These are phyloP conservation scores for Brachypteracias leptosomus DNA, from an alignment of 2,113 vertebrate genomes.

Conservation along the genomic window DNA sequence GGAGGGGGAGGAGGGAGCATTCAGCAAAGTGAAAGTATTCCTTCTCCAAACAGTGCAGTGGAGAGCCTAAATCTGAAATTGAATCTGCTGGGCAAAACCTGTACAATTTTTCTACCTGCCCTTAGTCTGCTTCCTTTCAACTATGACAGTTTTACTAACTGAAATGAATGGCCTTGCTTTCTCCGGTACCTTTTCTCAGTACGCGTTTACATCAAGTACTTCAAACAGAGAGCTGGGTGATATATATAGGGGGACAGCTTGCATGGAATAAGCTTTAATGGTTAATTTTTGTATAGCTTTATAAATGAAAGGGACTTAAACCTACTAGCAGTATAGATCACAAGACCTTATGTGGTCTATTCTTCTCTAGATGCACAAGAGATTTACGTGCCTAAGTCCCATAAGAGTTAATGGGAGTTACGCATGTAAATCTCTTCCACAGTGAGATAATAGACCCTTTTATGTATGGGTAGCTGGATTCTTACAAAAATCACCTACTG, in stretches of 20 bases:
- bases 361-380: conserved; percentile 53
- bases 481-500: conserved; percentile 58
- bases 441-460: conserved; percentile 62
- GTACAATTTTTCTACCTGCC: conserved; percentile 73
- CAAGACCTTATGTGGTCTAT: conserved; percentile 37
- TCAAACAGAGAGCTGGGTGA: conserved; percentile 48
- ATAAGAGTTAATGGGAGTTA: conserved; percentile 62
- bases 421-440: conserved; percentile 58
- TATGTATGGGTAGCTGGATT: conserved; percentile 53
- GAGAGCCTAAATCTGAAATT: conserved; percentile 61
- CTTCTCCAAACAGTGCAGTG: conserved; percentile 46
- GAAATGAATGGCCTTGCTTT: conserved; percentile 76
- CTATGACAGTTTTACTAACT: conserved; percentile 81
- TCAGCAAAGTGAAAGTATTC: conserved; percentile 44
- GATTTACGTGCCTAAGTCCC: conserved; percentile 52
- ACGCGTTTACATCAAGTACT: conserved; percentile 26
- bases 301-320: conserved; percentile 48
- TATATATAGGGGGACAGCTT: conserved; percentile 40
- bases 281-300: conserved; percentile 51
- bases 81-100: conserved; percentile 71
- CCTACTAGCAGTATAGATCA: conserved; percentile 42
- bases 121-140: conserved; percentile 72
- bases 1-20: conserved; percentile 9
- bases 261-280: conserved; percentile 48
- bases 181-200: conserved; percentile 57